phyloP scores from a whole-genome alignment of 1,140 invertebrate species.

The Melipona quadrifasciata region DNA sequence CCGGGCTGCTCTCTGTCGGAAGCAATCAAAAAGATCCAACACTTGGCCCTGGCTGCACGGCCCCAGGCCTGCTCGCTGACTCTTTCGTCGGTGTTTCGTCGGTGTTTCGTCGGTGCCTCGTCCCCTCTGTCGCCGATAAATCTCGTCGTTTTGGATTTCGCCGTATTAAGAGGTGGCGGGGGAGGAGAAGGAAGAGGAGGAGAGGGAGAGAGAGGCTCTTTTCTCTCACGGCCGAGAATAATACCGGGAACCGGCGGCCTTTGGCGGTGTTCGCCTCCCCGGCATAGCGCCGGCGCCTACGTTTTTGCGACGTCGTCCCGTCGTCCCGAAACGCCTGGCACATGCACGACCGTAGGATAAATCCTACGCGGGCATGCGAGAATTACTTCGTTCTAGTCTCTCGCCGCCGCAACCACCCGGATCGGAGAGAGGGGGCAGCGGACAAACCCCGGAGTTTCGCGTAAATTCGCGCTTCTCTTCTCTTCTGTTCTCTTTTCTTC shows the following conservation, averaged over 20 bases:
- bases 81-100: not conserved
- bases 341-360: constrained; percentile 33
- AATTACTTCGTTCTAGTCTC: constrained; percentile 26
- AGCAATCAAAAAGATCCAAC: constrained; percentile 61
- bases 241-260: constrained; percentile 71
- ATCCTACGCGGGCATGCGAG: constrained; percentile 50
- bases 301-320: constrained; percentile 68
- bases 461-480: constrained; percentile 7
- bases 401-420: not conserved
- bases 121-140: constrained; percentile 50
- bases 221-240: constrained; percentile 66
- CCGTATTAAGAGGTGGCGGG: constrained; percentile 54
- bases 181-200: not conserved
- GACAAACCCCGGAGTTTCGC: not conserved
- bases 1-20: constrained; percentile 49
- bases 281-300: constrained; percentile 74
- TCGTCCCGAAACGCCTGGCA: constrained; percentile 51
- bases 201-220: constrained; percentile 35
- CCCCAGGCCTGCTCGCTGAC: not conserved
- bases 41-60: constrained; percentile 25
- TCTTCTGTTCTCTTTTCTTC: not conserved
- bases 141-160: constrained; percentile 68
- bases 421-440: not conserved
- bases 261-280: constrained; percentile 67
- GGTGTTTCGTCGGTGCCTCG: not conserved